Base-by-base conservation (phyloP, 2,113 vertebrate species). In the Amazona vittata region DNA sequence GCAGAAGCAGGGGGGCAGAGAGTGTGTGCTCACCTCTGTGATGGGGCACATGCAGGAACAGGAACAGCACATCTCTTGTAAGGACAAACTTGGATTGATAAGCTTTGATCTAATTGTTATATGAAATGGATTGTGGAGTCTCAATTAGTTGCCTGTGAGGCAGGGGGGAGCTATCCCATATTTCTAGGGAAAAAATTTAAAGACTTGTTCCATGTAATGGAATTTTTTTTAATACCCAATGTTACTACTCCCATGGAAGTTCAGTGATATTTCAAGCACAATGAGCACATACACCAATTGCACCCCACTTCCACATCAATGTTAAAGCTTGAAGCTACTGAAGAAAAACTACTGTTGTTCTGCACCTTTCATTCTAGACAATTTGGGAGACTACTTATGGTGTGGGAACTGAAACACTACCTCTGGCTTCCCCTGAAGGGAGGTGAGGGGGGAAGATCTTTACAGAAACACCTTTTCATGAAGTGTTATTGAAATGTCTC, bases 151-250 rank as follows among this genome's bases (percentile, higher is more conserved):
- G 29, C 63, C 31, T 59, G 10, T 5, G 2, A 15, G 18, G 21
- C 13, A 2, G 1, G 6, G 25, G 10, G 12, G 11, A 26, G 46
- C 8, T 77, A 35, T 57, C 24, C 29, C 2, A 0, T 69, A 15
- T 74, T 91, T 86, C 44, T 69, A 26, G 26, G 20, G 7, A 22
- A 64, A 57, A 79, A 43, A 2, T 3, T 43, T 35, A 33, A 26
- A 39, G 6, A 5, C 3, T 71, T 70, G 6, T 63, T 86, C 13
- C 22, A 35, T 15, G 6, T 52, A 68, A n/a, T 35, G 25, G 11
- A 76, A 21, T 47, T 43, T 62, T 44, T 55, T 71, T 44, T 2
- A 52, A 52, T 59, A 13, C 7, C 8, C 47, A 21, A 28, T 6
- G 12, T 31, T 9, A 28, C 8, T 78, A 10, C 5, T 77, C 35